Percentiles rank a stretch among this genome's conserved stretches.
These are phyloP conservation scores for Catharus minimus DNA, from an alignment of 2,113 vertebrate species.

Conservation along the genomic window DNA sequence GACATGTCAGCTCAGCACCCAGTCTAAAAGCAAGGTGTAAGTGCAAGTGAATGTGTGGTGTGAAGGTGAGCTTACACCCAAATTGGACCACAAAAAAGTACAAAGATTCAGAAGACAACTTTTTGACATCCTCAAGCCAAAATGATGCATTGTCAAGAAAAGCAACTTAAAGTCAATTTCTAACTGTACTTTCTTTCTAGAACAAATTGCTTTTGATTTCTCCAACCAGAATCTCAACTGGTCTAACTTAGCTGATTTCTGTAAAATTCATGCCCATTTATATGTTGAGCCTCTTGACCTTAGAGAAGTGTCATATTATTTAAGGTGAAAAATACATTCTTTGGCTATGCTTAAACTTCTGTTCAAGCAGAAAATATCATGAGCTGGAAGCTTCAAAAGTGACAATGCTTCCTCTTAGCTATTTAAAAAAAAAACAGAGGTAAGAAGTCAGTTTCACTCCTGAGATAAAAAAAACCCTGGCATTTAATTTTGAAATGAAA, in stretches of 20 bases:
- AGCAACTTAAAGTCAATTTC: not conserved
- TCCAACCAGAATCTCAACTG: not conserved
- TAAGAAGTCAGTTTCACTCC: not conserved
- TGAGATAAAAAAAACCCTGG: not conserved
- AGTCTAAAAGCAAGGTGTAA: not conserved
- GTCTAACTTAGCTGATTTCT: not conserved
- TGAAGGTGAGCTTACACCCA: not conserved
- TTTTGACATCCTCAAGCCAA: not conserved
- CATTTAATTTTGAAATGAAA: constrained; percentile 20
- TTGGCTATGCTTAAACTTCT: not conserved
- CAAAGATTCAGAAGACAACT: not conserved
- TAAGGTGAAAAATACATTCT: not conserved
- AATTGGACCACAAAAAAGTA: not conserved
- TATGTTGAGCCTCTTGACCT: not conserved
- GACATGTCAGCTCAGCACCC: not conserved
- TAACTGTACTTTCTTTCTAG: not conserved
- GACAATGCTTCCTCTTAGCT: not conserved
- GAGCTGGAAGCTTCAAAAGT: constrained; percentile 1
- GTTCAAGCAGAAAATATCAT: not conserved
- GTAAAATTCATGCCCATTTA: not conserved
- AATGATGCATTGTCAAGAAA: not conserved
- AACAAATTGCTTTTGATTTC: not conserved
- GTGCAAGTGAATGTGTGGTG: not conserved
- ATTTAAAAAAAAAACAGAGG: not conserved
- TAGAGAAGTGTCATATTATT: not conserved